These are phyloP conservation scores for Deroplatys truncata DNA, from an alignment of 2,888 invertebrate species.

Conservation along the genomic window DNA sequence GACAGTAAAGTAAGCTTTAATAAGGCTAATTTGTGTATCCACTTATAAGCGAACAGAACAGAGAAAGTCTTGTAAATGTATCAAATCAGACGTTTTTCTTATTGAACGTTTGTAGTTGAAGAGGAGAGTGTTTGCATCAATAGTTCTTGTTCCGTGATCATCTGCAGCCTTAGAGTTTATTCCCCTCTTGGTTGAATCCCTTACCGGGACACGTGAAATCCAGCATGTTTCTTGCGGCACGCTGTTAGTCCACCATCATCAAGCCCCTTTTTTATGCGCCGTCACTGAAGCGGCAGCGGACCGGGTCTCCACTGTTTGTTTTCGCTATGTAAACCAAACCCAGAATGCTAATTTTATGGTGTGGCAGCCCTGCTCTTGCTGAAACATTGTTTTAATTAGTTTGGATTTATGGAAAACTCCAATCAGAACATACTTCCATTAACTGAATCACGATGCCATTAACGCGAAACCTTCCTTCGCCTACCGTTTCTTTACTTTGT, in stretches of 20 bases:
- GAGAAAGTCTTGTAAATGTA: no score
- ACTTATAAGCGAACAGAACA: no score
- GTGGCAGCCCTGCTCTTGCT: background rate
- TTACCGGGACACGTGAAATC: background rate
- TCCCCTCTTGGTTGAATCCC: background rate
- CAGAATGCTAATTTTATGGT: background rate
- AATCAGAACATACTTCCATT: background rate
- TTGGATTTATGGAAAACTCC: background rate
- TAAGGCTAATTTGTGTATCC: no score
- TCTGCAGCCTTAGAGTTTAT: background rate
- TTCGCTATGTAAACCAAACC: background rate
- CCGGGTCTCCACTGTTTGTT: background rate
- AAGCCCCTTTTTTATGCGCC: background rate
- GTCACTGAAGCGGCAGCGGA: background rate
- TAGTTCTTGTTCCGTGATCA: background rate
- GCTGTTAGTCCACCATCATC: background rate
- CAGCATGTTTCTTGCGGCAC: background rate
- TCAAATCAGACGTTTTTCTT: no score
- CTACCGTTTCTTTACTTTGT: no score
- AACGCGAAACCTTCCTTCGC: no score
- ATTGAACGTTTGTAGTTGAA: no score
- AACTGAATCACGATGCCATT: no score
- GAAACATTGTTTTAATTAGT: conserved; percentile 1
- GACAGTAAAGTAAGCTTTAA: no score
- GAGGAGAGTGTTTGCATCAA: background rate